Base-by-base conservation (phyloP, 2,113 vertebrate species). In the Cairina moschata region DNA sequence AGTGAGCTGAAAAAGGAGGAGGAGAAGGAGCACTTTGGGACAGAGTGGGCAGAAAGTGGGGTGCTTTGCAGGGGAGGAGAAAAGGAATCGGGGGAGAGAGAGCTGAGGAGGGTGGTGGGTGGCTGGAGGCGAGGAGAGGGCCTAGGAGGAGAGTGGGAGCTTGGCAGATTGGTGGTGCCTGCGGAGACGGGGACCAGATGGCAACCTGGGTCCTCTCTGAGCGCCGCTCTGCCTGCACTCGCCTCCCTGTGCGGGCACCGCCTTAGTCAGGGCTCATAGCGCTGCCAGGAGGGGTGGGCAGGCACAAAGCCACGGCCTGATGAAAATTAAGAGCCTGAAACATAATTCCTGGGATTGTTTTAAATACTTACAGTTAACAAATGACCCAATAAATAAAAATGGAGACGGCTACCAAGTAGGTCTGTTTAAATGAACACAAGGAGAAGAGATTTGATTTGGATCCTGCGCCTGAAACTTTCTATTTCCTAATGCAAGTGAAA, bases 401-500 rank as follows among this genome's bases (percentile, higher is more conserved):
- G 58, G 58, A 62, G 77, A 40, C 0, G 2, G 86, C 62, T 66
- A 83, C 84, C 36, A 90, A 86, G 71, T 10, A 82, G 73, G 63
- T 42, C 84, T 88, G 54, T 91, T 88, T 59, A 90, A 91, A 95
- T 60, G 71, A 94, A 78, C 67, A 65, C 23, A 86, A 3, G 67
- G 50, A 69, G 67, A 63, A 72, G 58, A 85, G 68, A 79, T 80
- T 88, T 82, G 75, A 73, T 93, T 91, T 94, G 80, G 76, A 76
- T 95, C 46, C 72, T 52, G 56, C 56, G 81, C 81, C 66, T 88
- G 81, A 95, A 97, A 91, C 88, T 86, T 90, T 23, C 72, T 60
- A 71, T 96, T 91, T 96, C 88, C 93, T 86, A 87, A 90, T 68
- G 65, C 88, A 96, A 96, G 89, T 59, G 42, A 91, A 92, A 81